These are phyloP conservation scores for Poeciliopsis occidentalis DNA, from an alignment of 2,113 vertebrate species.

Conservation along the genomic window DNA sequence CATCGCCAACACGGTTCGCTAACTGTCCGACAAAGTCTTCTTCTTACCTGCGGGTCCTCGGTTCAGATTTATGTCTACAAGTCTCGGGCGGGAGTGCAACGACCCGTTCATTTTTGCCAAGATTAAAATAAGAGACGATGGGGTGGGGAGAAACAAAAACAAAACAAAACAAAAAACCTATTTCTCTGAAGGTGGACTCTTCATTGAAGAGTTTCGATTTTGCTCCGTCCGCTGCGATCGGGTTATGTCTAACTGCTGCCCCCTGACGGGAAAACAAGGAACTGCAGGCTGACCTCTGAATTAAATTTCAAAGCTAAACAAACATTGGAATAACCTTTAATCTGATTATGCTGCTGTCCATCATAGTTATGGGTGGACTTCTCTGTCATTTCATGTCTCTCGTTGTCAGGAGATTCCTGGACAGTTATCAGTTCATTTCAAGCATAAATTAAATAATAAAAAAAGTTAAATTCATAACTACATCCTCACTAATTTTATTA, in stretches of 20 bases:
- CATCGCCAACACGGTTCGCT: constrained; percentile 1
- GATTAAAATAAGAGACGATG: not conserved
- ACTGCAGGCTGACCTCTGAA: constrained; percentile 39
- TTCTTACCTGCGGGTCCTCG: constrained; percentile 77
- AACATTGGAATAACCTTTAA: not conserved
- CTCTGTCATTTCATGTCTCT: too few species aligned
- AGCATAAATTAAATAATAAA: too few species aligned
- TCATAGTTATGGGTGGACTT: too few species aligned
- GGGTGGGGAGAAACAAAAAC: too few species aligned
- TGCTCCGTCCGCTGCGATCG: constrained; percentile 30
- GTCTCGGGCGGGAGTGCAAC: constrained; percentile 21
- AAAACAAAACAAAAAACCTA: constrained; percentile 13
- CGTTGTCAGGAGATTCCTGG: too few species aligned
- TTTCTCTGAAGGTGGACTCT: constrained; percentile 66
- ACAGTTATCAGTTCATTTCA: too few species aligned
- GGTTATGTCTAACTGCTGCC: constrained; percentile 41
- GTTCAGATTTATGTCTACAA: constrained; percentile 70
- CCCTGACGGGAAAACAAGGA: constrained; percentile 25
- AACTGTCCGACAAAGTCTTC: not conserved
- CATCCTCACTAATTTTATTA: too few species aligned
- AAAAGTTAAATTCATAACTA: too few species aligned
- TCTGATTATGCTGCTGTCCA: not conserved
- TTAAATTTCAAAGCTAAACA: not conserved
- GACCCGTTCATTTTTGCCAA: constrained; percentile 77
- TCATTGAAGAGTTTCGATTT: constrained; percentile 69